These are phyloP conservation scores for Syngnathus scovelli DNA, from an alignment of 2,113 vertebrate species.

Conservation along the genomic window DNA sequence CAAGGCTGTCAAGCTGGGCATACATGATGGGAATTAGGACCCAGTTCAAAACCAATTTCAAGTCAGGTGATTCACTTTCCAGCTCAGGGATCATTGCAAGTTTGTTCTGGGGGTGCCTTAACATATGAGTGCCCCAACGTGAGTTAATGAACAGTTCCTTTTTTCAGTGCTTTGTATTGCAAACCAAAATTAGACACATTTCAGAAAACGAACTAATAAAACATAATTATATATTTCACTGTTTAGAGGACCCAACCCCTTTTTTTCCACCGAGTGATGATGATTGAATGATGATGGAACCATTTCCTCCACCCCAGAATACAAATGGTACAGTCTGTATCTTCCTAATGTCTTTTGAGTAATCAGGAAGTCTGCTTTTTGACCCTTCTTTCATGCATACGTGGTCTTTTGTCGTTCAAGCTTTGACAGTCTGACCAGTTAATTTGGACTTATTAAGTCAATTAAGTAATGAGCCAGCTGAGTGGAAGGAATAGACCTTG, in stretches of 20 bases:
- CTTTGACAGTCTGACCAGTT: slow-evolving; percentile 16
- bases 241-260: too few species aligned
- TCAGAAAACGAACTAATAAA: too few species aligned
- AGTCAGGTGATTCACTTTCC: not conserved
- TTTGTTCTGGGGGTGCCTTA: not conserved
- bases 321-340: not conserved
- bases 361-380: not conserved
- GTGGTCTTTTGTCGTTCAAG: not conserved
- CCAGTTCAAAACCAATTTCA: not conserved
- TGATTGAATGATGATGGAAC: not conserved
- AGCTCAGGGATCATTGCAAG: not conserved
- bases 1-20: slow-evolving; percentile 1
- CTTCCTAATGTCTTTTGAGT: not conserved
- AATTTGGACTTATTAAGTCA: slow-evolving; percentile 44
- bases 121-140: too few species aligned
- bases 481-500: slow-evolving; percentile 27
- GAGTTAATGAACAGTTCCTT: too few species aligned
- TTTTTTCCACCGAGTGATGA: too few species aligned
- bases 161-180: too few species aligned
- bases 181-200: too few species aligned
- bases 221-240: too few species aligned
- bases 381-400: not conserved
- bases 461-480: slow-evolving; percentile 47
- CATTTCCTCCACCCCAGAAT: not conserved
- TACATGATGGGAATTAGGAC: not conserved